A percentile compares a stretch with the other conserved stretches of the same genome.
phyloP scores from a whole-genome alignment of 2,797 vertebrate species.

The Falco biarmicus region DNA sequence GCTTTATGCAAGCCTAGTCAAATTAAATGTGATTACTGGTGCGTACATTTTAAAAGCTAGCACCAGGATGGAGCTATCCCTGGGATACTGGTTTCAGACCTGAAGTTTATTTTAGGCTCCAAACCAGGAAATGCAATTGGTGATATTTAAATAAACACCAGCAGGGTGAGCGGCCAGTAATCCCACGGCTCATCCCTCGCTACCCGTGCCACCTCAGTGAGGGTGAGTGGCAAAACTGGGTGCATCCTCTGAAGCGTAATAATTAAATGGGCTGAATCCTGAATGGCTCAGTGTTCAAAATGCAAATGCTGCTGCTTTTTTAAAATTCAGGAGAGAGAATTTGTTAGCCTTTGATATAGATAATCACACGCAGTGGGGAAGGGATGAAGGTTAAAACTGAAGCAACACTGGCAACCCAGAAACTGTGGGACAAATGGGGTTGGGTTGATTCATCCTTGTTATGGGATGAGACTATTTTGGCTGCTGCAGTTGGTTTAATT shows the following conservation, averaged over 20 bases:
- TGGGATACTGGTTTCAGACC: neutral
- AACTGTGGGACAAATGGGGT: neutral
- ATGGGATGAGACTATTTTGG: neutral
- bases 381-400: neutral
- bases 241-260: neutral
- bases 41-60: neutral
- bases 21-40: neutral
- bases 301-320: slow-evolving; percentile 32
- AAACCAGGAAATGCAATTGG: neutral
- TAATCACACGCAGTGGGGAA: neutral
- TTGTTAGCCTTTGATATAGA: slow-evolving; percentile 17
- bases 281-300: neutral
- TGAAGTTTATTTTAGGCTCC: neutral
- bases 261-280: slow-evolving; percentile 32
- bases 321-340: slow-evolving; percentile 4
- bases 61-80: neutral
- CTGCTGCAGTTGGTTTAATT: neutral
- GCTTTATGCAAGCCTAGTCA: neutral
- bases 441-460: neutral
- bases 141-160: neutral
- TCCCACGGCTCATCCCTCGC: neutral
- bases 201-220: neutral
- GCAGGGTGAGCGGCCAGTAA: fast-evolving
- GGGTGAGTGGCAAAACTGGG: neutral
- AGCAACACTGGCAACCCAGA: neutral